Percentiles rank a stretch among this genome's conserved stretches.
These are phyloP conservation scores for Andrena haemorrhoa DNA, from an alignment of 2,888 invertebrate genomes.

Conservation along the genomic window DNA sequence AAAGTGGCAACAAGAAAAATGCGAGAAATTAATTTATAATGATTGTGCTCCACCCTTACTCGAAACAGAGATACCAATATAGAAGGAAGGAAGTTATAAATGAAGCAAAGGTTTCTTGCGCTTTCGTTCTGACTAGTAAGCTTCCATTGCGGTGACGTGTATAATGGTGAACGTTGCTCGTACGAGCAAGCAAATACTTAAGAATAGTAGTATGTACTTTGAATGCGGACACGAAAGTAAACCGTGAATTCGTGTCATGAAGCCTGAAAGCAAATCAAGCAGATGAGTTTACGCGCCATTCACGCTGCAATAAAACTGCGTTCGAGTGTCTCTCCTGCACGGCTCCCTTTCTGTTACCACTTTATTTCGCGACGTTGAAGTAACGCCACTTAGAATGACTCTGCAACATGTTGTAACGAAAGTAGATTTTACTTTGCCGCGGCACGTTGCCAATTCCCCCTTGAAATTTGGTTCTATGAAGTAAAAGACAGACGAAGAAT, in stretches of 20 bases:
- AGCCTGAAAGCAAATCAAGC: slow-evolving; percentile 35
- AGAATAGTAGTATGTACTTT: not conserved
- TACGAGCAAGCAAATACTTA: not conserved
- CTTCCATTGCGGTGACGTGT: not conserved
- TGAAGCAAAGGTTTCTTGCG: not conserved
- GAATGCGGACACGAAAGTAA: not conserved
- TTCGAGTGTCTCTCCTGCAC: not conserved
- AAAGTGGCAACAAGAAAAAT: no score
- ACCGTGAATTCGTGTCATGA: not conserved
- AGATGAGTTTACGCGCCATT: slow-evolving; percentile 53
- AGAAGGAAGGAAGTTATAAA: not conserved
- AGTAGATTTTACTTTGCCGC: slow-evolving; percentile 4
- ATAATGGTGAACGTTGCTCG: not conserved
- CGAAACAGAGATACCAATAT: no score
- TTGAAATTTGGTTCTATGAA: not conserved
- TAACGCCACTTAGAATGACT: not conserved
- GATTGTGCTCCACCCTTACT: no score
- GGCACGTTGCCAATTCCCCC: not conserved
- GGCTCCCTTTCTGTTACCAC: not conserved
- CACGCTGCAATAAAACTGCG: slow-evolving; percentile 47
- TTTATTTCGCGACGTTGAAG: not conserved
- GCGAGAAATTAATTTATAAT: no score
- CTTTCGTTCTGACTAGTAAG: not conserved
- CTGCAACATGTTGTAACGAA: not conserved
- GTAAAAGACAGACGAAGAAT: not conserved